Evolutionary conservation across 2,888 invertebrate genomes (phyloP), one percentile per base, ranked within the genome.

Genomic region (Phania funesta): DNA sequence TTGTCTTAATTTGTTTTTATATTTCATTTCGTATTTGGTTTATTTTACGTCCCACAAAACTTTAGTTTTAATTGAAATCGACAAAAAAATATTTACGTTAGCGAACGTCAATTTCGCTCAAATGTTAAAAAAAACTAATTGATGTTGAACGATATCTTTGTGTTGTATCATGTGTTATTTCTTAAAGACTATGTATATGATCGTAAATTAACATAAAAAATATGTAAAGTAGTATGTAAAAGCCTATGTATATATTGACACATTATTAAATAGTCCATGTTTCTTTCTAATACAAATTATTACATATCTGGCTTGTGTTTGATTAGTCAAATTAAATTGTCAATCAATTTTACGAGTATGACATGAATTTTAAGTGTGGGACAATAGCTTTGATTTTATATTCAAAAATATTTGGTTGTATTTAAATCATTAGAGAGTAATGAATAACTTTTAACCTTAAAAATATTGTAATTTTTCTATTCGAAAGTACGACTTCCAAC

Each of bases 301-400:
- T 48, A 20, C 29, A 58, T 56, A 2, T 11, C 16, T 52, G 20
- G 16, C n/a, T n/a, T 29, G 18, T 60, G 20, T 70, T 83, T 74
- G 52, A 64, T 78, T 71, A 77, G 83, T 81, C 82, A 87, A 88
- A 88, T 88, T 88, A 87, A 88, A 88, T 87, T 88, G 87, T 88
- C 88, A 88, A 87, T 88, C 88, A 87, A 86, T 87, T 88, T 88
- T 87, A 87, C 35, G 9, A n/a, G 46, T 9, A 24, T 29, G 29
- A 29, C 8, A 24, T 5, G 6, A n/a, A n/a, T n/a, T n/a, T n/a
- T n/a, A n/a, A n/a, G n/a, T n/a, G n/a, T n/a, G n/a, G n/a, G n/a
- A n/a, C n/a, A n/a, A n/a, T n/a, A n/a, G n/a, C n/a, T n/a, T n/a
- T n/a, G n/a, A n/a, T n/a, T n/a, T n/a, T n/a, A n/a, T n/a, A n/a